A percentile compares a stretch with the other conserved stretches of the same genome.
Conservation (phyloP, 2,888 invertebrate genomes). For the Chrysotoxum bicinctum region DNA sequence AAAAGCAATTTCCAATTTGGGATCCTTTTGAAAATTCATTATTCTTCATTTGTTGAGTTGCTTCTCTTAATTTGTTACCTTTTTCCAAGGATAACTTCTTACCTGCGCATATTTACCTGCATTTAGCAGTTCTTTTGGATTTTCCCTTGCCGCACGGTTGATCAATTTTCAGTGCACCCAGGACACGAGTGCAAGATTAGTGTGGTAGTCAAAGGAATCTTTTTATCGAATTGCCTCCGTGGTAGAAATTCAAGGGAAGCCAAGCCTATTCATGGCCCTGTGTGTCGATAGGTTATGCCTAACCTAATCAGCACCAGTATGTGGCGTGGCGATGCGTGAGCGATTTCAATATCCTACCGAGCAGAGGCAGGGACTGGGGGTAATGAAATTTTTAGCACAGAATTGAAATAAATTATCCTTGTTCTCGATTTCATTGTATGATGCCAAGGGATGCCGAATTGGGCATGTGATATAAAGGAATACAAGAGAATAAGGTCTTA, state of each 20-base stretch:
- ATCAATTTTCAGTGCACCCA: conserved; percentile 17
- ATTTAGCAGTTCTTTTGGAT: conserved; percentile 33
- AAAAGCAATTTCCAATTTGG: conserved; percentile 41
- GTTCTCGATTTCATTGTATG: conserved; percentile 53
- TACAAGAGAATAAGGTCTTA: conserved; percentile 61
- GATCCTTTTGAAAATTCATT: conserved; percentile 67
- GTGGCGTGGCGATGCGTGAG: conserved; percentile 57
- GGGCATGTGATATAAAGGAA: neutral
- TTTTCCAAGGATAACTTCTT: neutral
- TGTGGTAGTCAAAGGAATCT: conserved; percentile 47
- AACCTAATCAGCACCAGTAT: conserved; percentile 70
- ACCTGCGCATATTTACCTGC: conserved; percentile 39
- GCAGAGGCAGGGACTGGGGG: conserved; percentile 9
- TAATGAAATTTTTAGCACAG: conserved; percentile 42
- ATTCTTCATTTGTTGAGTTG: conserved; percentile 69
- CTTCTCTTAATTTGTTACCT: conserved; percentile 66
- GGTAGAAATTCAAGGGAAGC: conserved; percentile 33
- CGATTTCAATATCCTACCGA: neutral
- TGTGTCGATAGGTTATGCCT: conserved; percentile 65
- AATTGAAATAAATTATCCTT: conserved; percentile 68
- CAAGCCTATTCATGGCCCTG: conserved; percentile 45
- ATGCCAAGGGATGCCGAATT: conserved; percentile 20
- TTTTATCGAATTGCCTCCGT: conserved; percentile 64
- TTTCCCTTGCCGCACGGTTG: conserved; percentile 7
- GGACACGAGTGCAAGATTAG: conserved; percentile 47